Evolutionary conservation across 2,888 invertebrate genomes (phyloP).

Genomic region (Drosophila engyochracea): DNA sequence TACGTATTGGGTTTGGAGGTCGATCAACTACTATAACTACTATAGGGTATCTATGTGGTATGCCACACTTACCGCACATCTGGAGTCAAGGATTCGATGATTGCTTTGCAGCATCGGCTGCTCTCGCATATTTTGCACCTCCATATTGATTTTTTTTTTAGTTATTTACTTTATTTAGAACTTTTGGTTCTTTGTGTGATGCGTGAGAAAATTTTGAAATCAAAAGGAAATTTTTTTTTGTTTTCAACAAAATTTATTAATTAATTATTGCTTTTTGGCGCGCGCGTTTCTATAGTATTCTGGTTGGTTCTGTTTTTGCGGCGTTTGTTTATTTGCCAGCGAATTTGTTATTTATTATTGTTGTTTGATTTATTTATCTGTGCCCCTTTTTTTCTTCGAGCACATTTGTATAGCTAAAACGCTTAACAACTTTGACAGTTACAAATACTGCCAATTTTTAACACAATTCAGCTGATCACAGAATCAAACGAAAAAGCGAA

Average conservation of each 20-base stretch:
- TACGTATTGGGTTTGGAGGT: slow-evolving; percentile 8
- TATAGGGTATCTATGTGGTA: slow-evolving; percentile 3
- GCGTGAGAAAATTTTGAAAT: slow-evolving; percentile 35
- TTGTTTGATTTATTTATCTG: slow-evolving; percentile 51
- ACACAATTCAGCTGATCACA: slow-evolving; percentile 26
- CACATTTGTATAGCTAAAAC: slow-evolving; percentile 41
- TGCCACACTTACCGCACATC: slow-evolving; percentile 84
- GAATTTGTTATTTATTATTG: slow-evolving; percentile 55
- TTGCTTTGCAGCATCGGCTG: slow-evolving; percentile 75
- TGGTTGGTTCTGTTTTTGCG: slow-evolving; percentile 17
- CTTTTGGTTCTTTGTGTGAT: slow-evolving; percentile 13
- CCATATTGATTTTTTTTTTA: slow-evolving; percentile 71
- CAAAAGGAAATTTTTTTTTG: slow-evolving; percentile 35
- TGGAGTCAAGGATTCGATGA: slow-evolving; percentile 78
- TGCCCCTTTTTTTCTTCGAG: slow-evolving; percentile 17
- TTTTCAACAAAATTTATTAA: slow-evolving; percentile 5
- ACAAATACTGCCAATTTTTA: slow-evolving; percentile 34
- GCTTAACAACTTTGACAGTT: slow-evolving; percentile 56
- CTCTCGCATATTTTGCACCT: slow-evolving; percentile 80
- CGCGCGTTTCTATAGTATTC: slow-evolving; percentile 56
- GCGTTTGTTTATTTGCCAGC: slow-evolving; percentile 61
- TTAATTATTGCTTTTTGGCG: slow-evolving; percentile 50
- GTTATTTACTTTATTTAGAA: slow-evolving; percentile 15
- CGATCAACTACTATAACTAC: slow-evolving; percentile 22
- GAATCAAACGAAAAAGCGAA: not conserved